Percentiles rank a stretch among this genome's conserved stretches.
Conservation (phyloP, 37 sponge, comb jelly and placozoan genomes). For the Chondrilla cf. caribensis region DNA sequence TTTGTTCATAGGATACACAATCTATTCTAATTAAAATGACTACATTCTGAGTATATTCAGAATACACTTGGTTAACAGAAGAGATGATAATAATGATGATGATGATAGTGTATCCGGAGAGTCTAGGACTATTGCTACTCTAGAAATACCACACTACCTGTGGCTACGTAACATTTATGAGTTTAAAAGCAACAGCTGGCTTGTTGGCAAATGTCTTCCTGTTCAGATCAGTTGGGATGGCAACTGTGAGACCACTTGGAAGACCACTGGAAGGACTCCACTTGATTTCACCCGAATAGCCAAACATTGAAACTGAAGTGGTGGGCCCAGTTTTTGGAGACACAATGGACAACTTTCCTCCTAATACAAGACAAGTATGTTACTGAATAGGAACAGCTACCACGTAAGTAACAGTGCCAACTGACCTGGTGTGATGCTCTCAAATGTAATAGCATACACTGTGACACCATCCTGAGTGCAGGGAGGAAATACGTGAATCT, state of each 20-base stretch:
- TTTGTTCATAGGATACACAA: too few relatives aligned
- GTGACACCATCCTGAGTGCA: constrained; percentile 24
- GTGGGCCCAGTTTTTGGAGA: background rate
- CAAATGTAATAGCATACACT: constrained; percentile 74
- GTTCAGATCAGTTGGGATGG: constrained; percentile 29
- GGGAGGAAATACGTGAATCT: background rate
- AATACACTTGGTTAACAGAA: too few relatives aligned
- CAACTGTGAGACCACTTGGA: constrained; percentile 42
- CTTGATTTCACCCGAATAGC: constrained; percentile 3
- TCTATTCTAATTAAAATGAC: too few relatives aligned
- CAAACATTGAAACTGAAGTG: constrained; percentile 39
- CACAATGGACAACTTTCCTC: constrained; percentile 23
- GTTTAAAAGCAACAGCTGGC: constrained; percentile 45
- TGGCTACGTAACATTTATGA: too few relatives aligned
- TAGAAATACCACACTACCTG: too few relatives aligned
- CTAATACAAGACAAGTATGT: constrained; percentile 3
- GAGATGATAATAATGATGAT: too few relatives aligned
- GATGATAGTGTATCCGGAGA: too few relatives aligned
- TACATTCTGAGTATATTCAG: too few relatives aligned
- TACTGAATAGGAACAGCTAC: background rate
- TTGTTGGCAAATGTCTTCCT: background rate
- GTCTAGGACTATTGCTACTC: too few relatives aligned
- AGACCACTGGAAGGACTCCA: background rate
- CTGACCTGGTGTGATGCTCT: constrained; percentile 46
- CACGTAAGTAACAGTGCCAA: background rate